Base-by-base conservation (phyloP, 2,797 vertebrate species). In the Cygnus olor region DNA sequence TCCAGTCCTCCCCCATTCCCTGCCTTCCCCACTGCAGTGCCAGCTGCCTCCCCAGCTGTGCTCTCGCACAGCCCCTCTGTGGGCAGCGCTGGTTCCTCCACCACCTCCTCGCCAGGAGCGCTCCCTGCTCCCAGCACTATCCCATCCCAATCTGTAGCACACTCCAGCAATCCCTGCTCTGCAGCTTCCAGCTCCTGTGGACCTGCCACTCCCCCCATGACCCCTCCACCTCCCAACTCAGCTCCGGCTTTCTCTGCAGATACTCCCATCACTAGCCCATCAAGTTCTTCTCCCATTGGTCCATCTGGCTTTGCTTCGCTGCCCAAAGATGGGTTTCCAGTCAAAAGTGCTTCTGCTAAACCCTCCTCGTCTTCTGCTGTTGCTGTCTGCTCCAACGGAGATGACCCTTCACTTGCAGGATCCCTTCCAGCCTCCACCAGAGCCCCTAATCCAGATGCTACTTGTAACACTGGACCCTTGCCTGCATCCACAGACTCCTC, bases 51-150 rank as follows among this genome's bases (percentile, higher is more conserved):
- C 30, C 70, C 11, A 0, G n/a, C 19, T 15, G 7, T 1, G 2
- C 17, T 2, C 38, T 6, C 24, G 3, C 28, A 2, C 27, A 16
- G 58, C 32, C 14, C 42, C 2, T 1, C 20, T 6, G 36, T 11
- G 0, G 17, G 32, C 56, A 5, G 16, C 1, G 0, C 66, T 6
- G 21, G 30, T 14, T 2, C 28, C 2, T 3, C 53, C 54, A 0
- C 6, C 10, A 0, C 5, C 10, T 5, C 40, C 9, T 38, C 5
- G 2, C 4, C 76, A 1, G 28, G 22, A 60, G 3, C 1, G 4
- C 4, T 25, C 45, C 27, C 64, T 28, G 4, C 12, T 27, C 9
- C n/a, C 45, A 69, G n/a, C 24, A 18, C 18, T n/a, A 19, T 9
- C 34, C 36, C 9, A 27, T 70, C 18, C 36, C 28, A 11, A 20